Evolutionary conservation across 2,888 invertebrate genomes (phyloP), one percentile per base, ranked within the genome.

Genomic region (Drosophila infuscata): DNA sequence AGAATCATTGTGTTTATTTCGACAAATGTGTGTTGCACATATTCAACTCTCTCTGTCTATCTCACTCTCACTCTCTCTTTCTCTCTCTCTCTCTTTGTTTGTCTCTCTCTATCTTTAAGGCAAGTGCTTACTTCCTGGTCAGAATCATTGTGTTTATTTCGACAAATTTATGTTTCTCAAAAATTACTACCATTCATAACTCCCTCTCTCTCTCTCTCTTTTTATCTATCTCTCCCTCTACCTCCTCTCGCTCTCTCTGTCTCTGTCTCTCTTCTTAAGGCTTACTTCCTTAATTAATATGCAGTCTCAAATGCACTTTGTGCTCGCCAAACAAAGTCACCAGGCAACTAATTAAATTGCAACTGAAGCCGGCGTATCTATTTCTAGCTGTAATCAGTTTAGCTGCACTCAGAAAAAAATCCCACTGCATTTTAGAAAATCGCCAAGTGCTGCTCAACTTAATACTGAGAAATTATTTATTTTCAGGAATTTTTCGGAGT

Each of bases 1-100:
- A 54, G 69, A 65, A 58, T 71, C 62, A 20, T 52, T 62, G 56
- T 62, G 64, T 62, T 36, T 36, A 52, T 62, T 48, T 64, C 17
- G 41, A 51, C 54, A 41, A 65, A 65, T 48, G 8, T 46, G 17
- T 36, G 25, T 30, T 63, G 36, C 43, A 25, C 30, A 11, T 3
- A 43, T n/a, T 1, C 41, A 41, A n/a, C n/a, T 8, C 20, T 25
- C 7, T 8, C 46, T 15, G 4, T 41, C 9, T n/a, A 17, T n/a
- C n/a, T 41, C 41, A 11, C 3, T 49, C 11, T 20, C 11, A 6
- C 11, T 0, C 4, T 43, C 6, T 43, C 11, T 11, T 11, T 5
- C 5, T 41, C 5, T 12, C 7, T 20, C 3, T 20, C 6, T 20
- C 43, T 46, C 12, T 2, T 15, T 15, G 20, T 15, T 12, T 46